Conservation (phyloP, 2,113 vertebrate species). For the Euleptes europaea region DNA sequence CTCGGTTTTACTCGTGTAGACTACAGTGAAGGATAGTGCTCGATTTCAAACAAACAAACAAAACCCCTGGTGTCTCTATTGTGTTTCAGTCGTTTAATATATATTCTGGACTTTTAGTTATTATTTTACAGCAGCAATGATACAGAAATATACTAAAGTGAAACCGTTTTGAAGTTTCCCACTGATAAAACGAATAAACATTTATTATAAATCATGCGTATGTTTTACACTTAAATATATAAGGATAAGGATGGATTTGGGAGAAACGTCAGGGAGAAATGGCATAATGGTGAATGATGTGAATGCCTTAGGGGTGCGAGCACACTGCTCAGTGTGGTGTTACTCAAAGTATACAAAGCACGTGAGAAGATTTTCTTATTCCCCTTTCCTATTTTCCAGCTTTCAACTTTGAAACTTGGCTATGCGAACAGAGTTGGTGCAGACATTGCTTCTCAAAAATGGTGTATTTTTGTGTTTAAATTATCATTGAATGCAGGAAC, state of each 20-base stretch:
- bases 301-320: too few species aligned
- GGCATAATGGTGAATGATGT: too few species aligned
- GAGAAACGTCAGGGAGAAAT: too few species aligned
- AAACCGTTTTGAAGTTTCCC: background rate
- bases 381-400: background rate
- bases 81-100: too few species aligned
- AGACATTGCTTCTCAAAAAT: background rate
- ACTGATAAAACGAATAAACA: background rate
- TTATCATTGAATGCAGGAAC: background rate
- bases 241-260: too few species aligned
- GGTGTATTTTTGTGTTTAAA: background rate
- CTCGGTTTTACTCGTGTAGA: background rate
- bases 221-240: too few species aligned
- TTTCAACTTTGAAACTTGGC: background rate
- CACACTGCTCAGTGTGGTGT: too few species aligned
- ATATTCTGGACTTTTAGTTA: background rate
- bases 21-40: constrained; percentile 1
- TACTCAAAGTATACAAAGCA: too few species aligned
- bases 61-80: background rate
- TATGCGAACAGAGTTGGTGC: too few species aligned
- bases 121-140: background rate
- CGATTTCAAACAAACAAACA: background rate
- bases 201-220: background rate
- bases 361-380: too few species aligned
- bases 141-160: background rate